Percentiles rank a stretch among this genome's conserved stretches.
phyloP scores from a whole-genome alignment of 2,797 vertebrate species.

The Avahi laniger region DNA sequence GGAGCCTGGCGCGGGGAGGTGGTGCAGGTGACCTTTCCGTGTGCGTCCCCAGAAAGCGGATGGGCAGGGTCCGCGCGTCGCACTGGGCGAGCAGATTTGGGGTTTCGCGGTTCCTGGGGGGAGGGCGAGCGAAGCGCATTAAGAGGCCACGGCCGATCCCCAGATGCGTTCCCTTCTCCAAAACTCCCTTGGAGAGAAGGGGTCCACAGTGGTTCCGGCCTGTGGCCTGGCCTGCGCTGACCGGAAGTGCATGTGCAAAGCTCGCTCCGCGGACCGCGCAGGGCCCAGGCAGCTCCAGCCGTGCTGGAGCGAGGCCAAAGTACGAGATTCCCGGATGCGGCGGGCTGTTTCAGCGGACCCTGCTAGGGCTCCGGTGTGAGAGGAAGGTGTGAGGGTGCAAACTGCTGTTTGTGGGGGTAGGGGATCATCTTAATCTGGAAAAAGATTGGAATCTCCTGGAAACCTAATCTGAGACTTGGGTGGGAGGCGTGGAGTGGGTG shows the following conservation, averaged over 20 bases:
- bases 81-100: neutral
- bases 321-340: neutral
- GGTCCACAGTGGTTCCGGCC: neutral
- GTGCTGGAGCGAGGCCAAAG: neutral
- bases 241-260: conserved; percentile 12
- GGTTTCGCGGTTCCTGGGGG: neutral
- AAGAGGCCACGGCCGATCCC: neutral
- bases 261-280: neutral
- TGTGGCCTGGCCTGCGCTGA: neutral
- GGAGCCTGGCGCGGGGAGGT: accelerated
- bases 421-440: neutral
- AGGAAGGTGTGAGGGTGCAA: neutral
- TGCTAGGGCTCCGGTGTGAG: neutral
- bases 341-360: accelerated
- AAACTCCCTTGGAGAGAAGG: neutral
- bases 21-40: neutral
- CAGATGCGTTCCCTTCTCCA: neutral
- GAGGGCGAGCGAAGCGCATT: neutral
- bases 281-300: accelerated
- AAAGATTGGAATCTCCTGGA: neutral
- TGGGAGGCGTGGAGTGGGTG: neutral
- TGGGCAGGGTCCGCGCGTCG: neutral
- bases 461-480: neutral
- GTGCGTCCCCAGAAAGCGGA: neutral
- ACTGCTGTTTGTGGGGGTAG: neutral